A percentile compares a stretch with the other conserved stretches of the same genome.
phyloP scores from a whole-genome alignment of 2,888 invertebrate species.

The Ctenicera cuprea region DNA sequence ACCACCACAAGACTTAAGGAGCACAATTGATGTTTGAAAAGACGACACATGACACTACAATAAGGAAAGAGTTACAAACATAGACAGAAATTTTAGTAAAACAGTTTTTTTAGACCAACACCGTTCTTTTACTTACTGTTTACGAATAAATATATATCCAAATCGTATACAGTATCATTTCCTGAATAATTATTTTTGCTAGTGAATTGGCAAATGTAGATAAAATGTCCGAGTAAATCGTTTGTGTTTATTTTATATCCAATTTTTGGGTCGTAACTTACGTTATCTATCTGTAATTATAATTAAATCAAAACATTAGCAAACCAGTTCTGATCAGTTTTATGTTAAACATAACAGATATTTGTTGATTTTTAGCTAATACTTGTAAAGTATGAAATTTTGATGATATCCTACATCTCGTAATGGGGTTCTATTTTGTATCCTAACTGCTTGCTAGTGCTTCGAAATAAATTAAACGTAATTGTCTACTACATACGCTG shows the following conservation, averaged over 20 bases:
- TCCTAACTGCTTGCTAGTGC: constrained; percentile 28
- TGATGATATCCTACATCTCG: too few species aligned
- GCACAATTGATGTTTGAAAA: neutral
- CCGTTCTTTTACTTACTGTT: constrained; percentile 60
- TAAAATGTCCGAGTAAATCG: constrained; percentile 63
- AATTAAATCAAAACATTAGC: constrained; percentile 46
- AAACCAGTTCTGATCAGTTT: constrained; percentile 20
- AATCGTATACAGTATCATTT: constrained; percentile 33
- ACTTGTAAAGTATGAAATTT: too few species aligned
- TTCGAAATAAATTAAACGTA: too few species aligned
- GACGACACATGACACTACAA: constrained; percentile 31
- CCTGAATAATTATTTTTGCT: constrained; percentile 53
- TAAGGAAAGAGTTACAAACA: constrained; percentile 23
- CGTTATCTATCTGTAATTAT: constrained; percentile 64
- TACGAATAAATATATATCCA: constrained; percentile 50
- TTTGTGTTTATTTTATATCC: constrained; percentile 70
- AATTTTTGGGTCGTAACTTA: constrained; percentile 71
- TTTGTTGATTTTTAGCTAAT: too few species aligned
- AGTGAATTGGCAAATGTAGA: constrained; percentile 64
- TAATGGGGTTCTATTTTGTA: too few species aligned
- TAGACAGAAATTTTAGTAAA: constrained; percentile 14
- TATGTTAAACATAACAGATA: too few species aligned
- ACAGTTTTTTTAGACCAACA: constrained; percentile 32
- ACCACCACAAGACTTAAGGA: constrained; percentile 58
- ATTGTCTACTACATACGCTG: constrained; percentile 55